These are phyloP conservation scores for Polypedilum pembai DNA, from an alignment of 1,140 invertebrate genomes.

Conservation along the genomic window DNA sequence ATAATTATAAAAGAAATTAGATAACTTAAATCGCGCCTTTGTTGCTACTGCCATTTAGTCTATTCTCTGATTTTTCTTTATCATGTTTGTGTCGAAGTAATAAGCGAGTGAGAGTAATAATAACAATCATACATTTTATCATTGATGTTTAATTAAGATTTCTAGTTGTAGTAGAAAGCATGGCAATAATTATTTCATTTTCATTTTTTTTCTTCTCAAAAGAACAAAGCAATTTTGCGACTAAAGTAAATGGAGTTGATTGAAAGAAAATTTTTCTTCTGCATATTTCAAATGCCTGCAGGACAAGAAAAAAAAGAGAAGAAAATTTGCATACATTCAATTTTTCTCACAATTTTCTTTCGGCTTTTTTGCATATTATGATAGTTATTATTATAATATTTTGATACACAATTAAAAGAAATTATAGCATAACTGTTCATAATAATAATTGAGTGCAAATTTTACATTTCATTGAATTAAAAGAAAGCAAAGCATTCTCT, in stretches of 20 bases:
- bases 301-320: neutral
- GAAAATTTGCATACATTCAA: neutral
- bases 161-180: neutral
- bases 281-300: neutral
- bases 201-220: neutral
- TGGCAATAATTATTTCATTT: neutral
- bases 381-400: neutral
- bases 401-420: neutral
- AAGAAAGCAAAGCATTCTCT: conserved; percentile 2
- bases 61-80: neutral
- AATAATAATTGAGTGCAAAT: conserved; percentile 12
- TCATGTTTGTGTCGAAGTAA: too few relatives aligned
- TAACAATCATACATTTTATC: neutral
- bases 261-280: neutral
- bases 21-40: neutral
- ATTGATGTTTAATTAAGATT: conserved; percentile 14
- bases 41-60: neutral
- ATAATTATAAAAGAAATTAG: neutral
- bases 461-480: conserved; percentile 5
- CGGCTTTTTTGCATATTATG: neutral
- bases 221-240: neutral
- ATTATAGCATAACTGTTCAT: neutral
- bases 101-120: neutral
- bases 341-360: neutral
- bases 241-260: neutral